Evolutionary conservation across 2,797 vertebrate genomes (phyloP), one percentile per base, ranked within the genome.

Genomic region (Philypnodon macrostomus): DNA sequence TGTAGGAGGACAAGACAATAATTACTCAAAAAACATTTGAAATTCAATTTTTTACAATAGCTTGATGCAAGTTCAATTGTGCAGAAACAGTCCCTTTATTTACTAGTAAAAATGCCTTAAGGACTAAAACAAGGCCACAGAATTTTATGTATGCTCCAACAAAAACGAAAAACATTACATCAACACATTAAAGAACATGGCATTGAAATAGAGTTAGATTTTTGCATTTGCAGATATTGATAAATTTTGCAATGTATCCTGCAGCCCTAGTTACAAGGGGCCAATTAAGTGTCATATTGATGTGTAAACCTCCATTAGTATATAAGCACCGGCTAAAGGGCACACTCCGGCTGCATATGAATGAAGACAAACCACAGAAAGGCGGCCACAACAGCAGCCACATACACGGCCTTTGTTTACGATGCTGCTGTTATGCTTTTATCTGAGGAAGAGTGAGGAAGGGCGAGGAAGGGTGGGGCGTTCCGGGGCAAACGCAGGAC

Each of bases 331-430:
- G 37, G n/a, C 5, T 37, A 41, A 16, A 36, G 18, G 49, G 18
- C 55, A 42, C 58, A 66, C 61, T 57, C 40, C 49, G 58, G 53
- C 46, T 29, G 52, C 58, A 62, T 58, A 49, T 70, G 39, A 57
- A 54, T 65, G 59, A 70, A 58, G 58, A 71, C 49, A 18, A 66
- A 58, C n/a, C 55, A 73, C 64, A 67, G 53, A 65, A 48, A 38
- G 44, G 31, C 4, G 15, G 41, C 53, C 36, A 72, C 61, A 60
- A 55, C 34, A 47, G 12, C 41, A 51, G 50, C 53, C 32, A 79
- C 66, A 83, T 76, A 73, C 38, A 37, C 54, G 61, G 68, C 72
- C 70, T 76, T 84, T 86, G 77, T 87, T 76, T 73, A 66, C 39
- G 53, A 51, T 4, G 32, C 12, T 48, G 45, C 30, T 55, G 59